phyloP scores from a whole-genome alignment of 2,888 invertebrate genomes.

The Capitulum mitella region DNA sequence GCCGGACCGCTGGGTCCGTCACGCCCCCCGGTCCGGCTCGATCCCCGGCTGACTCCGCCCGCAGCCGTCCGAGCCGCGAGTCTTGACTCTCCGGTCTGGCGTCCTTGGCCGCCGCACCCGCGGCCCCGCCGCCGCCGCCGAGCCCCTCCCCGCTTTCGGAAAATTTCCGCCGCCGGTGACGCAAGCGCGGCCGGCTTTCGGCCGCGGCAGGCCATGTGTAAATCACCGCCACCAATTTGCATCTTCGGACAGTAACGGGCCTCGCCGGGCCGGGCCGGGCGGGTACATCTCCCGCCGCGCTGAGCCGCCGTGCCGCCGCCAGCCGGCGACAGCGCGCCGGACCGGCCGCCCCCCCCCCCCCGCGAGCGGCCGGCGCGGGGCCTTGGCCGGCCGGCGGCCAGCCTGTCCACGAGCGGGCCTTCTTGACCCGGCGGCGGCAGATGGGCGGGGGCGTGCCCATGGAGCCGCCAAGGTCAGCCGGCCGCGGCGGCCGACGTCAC shows the following conservation, averaged over 20 bases:
- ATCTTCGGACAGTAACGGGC: neutral
- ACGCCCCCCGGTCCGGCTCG: no score
- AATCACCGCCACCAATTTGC: neutral
- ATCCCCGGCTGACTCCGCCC: neutral
- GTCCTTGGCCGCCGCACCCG: neutral
- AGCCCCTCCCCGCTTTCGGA: neutral
- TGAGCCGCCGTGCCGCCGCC: neutral
- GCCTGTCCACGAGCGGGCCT: neutral
- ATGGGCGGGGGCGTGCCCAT: conserved; percentile 5
- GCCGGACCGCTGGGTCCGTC: no score
- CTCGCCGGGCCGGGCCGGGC: neutral
- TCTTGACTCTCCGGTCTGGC: no score
- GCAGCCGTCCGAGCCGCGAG: no score
- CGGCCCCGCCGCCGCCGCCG: neutral
- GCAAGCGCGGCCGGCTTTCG: neutral
- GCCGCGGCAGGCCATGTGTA: neutral
- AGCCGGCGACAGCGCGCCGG: neutral
- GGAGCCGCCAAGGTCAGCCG: neutral
- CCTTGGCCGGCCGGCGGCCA: neutral
- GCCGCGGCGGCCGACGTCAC: neutral
- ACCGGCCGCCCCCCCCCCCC: neutral
- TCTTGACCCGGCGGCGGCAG: conserved; percentile 4
- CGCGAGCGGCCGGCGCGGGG: neutral
- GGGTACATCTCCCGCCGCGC: neutral
- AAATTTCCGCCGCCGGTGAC: neutral